Percentiles rank a stretch among this genome's conserved stretches.
Evolutionary conservation across 2,797 vertebrate species (phyloP).

Genomic region (Poeciliopsis turneri): DNA sequence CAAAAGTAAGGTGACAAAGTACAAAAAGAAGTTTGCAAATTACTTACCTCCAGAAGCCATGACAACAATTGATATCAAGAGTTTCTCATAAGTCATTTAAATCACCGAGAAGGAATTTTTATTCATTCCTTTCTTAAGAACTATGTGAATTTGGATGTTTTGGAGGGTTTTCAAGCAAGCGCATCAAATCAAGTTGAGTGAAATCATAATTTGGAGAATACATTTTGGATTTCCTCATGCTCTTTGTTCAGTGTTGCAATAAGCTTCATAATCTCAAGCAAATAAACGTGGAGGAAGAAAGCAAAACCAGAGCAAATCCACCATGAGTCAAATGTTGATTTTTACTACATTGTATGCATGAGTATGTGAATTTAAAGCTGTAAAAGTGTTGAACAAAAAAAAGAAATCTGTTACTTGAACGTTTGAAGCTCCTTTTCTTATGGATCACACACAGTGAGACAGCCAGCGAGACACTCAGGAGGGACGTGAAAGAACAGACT

Average conservation of each 20-base stretch:
- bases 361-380: too few species aligned
- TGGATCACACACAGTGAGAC: slow-evolving; percentile 13
- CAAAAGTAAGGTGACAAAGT: not conserved
- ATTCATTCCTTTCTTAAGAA: not conserved
- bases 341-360: not conserved
- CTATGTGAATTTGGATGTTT: not conserved
- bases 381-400: not conserved
- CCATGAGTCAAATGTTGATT: not conserved
- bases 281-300: not conserved
- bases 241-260: not conserved
- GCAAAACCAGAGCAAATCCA: not conserved
- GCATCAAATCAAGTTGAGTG: not conserved
- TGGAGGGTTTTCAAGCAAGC: not conserved
- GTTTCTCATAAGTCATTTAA: not conserved
- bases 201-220: not conserved
- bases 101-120: not conserved
- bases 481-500: slow-evolving; percentile 15
- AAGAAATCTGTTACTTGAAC: slow-evolving; percentile 2
- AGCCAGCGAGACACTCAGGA: slow-evolving; percentile 20
- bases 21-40: not conserved
- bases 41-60: not conserved
- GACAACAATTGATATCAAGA: not conserved
- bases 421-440: not conserved
- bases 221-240: not conserved
- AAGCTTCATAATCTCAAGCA: not conserved